Evolutionary conservation across 1,140 invertebrate species (phyloP).

Genomic region (Saccostrea echinata): DNA sequence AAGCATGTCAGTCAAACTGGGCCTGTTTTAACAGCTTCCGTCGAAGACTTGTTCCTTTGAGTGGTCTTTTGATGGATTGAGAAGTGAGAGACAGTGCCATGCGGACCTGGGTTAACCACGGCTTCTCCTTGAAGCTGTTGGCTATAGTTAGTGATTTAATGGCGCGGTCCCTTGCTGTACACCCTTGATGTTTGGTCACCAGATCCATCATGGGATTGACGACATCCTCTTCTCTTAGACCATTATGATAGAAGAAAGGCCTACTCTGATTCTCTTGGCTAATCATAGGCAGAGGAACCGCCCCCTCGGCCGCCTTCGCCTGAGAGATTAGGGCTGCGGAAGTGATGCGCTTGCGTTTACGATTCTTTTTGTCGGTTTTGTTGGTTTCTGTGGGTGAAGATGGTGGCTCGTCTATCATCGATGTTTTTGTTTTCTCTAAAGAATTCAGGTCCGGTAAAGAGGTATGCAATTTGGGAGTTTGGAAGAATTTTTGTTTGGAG

Average conservation of each 20-base stretch:
- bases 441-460: conserved; percentile 48
- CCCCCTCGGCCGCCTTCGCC: conserved; percentile 64
- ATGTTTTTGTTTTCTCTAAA: conserved; percentile 54
- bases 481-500: conserved; percentile 35
- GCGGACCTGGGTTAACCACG: conserved; percentile 74
- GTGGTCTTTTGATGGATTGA: conserved; percentile 63
- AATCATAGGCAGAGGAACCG: conserved; percentile 68
- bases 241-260: conserved; percentile 73
- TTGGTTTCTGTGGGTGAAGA: conserved; percentile 34
- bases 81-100: conserved; percentile 69
- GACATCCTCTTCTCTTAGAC: conserved; percentile 65
- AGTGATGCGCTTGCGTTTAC: conserved; percentile 51
- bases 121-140: conserved; percentile 75
- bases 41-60: conserved; percentile 38
- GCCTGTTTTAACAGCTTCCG: not conserved
- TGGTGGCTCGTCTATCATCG: conserved; percentile 17
- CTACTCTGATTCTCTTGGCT: conserved; percentile 65
- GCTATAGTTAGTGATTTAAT: conserved; percentile 74
- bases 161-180: conserved; percentile 71
- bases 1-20: not conserved
- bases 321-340: conserved; percentile 64
- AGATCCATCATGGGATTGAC: conserved; percentile 65
- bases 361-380: conserved; percentile 55
- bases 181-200: conserved; percentile 70
- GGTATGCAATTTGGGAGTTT: conserved; percentile 40